Percentiles rank a stretch among this genome's conserved stretches.
Evolutionary conservation across 1,140 invertebrate genomes (phyloP).

Genomic region (Paraescarpia echinospica): DNA sequence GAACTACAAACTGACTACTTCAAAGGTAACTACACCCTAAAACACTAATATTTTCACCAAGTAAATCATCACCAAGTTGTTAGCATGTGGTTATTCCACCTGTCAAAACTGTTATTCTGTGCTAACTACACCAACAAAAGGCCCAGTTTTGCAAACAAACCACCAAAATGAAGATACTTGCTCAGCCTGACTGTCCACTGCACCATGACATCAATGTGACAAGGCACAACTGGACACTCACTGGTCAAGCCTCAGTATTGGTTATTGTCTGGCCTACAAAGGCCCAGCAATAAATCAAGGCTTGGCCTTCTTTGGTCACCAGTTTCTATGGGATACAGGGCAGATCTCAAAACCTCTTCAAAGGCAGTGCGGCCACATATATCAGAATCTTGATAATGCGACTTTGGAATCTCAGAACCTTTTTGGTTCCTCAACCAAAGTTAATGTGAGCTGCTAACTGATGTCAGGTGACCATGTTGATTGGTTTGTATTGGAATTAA

Average conservation of each 20-base stretch:
- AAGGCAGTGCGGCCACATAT: too few species aligned
- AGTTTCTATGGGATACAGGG: background rate
- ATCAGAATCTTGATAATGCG: too few species aligned
- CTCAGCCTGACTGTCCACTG: background rate
- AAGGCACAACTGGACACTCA: background rate
- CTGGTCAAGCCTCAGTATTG: background rate
- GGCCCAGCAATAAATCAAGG: background rate
- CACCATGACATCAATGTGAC: background rate
- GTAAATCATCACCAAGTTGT: background rate
- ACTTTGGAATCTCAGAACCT: too few species aligned
- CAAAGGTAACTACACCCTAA: background rate
- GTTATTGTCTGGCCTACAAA: background rate
- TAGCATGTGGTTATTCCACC: too few species aligned
- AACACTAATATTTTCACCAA: background rate
- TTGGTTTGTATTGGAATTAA: too few species aligned
- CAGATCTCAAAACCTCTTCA: background rate
- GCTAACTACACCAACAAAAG: background rate
- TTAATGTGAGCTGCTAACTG: too few species aligned
- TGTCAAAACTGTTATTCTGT: too few species aligned
- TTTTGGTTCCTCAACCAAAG: too few species aligned
- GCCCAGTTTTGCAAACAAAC: background rate
- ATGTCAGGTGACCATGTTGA: too few species aligned
- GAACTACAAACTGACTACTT: background rate
- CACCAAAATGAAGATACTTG: background rate
- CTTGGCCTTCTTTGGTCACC: background rate